Evolutionary conservation across 2,113 vertebrate genomes (phyloP), one percentile per base, ranked within the genome.

Genomic region (Herpetotheres cachinnans): DNA sequence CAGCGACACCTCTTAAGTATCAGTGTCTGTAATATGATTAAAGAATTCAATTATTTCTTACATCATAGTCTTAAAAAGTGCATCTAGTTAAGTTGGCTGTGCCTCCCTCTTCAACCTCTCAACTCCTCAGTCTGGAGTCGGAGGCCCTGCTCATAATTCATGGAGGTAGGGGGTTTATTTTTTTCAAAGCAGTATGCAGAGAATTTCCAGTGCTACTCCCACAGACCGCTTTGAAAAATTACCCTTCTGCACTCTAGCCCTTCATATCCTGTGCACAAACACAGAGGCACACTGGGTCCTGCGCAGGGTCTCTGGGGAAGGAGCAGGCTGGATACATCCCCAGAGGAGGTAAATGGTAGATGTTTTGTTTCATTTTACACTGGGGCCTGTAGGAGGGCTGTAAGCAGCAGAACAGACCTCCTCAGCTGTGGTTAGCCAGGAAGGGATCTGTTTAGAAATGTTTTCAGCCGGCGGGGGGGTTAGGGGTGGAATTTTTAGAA

Each of bases 241-340:
- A 78, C 78, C 86, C 91, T 95, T 69, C 94, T 95, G 93, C 95
- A 66, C 89, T 96, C 73, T 25, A 86, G 82, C 76, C 72, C 77
- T 96, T 93, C 83, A 80, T 81, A 94, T 93, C 90, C 96, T 96
- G 93, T 96, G 82, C 89, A 34, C 95, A 96, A 96, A 93, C 90
- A 79, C 42, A 49, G 90, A 54, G 93, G 79, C 95, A 78, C 30
- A 63, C 0, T 82, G 92, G 96, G 95, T 89, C 96, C 95, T 87
- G 52, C 29, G 1, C 17, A 12, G 52, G 44, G 63, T 94, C 97
- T 84, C 86, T 24, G 10, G 94, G 82, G 97, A 56, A 34, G 71
- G 49, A 54, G 87, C 59, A 89, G 92, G 85, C 94, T 63, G 96
- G 90, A 89, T 95, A 11, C 73, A 46, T 95, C 96, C 95, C 89